A percentile compares a stretch with the other conserved stretches of the same genome.
These are phyloP conservation scores for Megastigmus dorsalis DNA, from an alignment of 2,888 invertebrate genomes.

Conservation along the genomic window DNA sequence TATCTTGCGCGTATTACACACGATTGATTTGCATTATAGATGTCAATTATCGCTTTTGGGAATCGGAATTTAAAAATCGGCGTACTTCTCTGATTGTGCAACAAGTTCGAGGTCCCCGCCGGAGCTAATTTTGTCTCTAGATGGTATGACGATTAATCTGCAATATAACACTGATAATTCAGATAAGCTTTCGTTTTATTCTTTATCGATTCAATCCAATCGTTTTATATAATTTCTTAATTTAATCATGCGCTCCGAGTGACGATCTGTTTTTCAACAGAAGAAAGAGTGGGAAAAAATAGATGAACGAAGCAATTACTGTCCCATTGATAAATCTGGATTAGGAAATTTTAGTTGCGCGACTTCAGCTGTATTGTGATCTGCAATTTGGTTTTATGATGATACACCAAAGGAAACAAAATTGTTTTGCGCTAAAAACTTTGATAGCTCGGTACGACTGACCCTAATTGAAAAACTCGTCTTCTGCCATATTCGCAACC, in stretches of 20 bases:
- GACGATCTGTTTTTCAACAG: background rate
- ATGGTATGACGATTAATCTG: constrained; percentile 24
- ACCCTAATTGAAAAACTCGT: constrained; percentile 51
- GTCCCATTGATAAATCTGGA: background rate
- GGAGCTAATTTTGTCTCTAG: constrained; percentile 11
- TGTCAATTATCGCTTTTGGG: background rate
- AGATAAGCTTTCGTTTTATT: constrained; percentile 9
- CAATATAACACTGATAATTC: constrained; percentile 22
- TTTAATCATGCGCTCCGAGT: background rate
- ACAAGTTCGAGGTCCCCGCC: constrained; percentile 1
- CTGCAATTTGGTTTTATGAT: constrained; percentile 13
- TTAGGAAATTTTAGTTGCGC: background rate
- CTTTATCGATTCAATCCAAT: background rate
- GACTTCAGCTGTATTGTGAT: background rate
- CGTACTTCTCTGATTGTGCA: constrained; percentile 22
- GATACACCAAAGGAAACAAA: constrained; percentile 21
- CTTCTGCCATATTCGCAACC: constrained; percentile 31
- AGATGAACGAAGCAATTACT: too few species aligned
- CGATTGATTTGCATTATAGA: background rate
- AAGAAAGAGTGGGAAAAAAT: too few species aligned
- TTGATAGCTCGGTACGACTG: constrained; percentile 32
- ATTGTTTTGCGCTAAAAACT: constrained; percentile 40
- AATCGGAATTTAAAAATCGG: background rate
- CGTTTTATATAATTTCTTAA: constrained; percentile 24
- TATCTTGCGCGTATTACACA: background rate